phyloP scores from a whole-genome alignment of 2,888 invertebrate genomes.

The Vanessa cardui region DNA sequence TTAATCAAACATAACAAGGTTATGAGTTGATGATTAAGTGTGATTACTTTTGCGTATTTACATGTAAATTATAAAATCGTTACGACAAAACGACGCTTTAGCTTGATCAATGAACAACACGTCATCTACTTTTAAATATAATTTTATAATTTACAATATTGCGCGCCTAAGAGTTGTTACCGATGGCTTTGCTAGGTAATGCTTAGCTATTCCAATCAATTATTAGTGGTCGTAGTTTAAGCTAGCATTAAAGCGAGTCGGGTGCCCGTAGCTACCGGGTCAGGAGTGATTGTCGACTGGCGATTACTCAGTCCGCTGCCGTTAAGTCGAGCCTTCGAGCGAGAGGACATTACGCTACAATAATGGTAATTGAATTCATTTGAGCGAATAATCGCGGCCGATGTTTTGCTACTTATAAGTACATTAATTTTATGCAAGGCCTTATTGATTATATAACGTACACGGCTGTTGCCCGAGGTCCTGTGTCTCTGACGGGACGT shows the following conservation, averaged over 20 bases:
- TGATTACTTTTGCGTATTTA: slow-evolving; percentile 10
- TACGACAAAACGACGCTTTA: slow-evolving; percentile 5
- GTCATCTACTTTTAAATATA: background rate
- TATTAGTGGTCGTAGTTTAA: too few species aligned
- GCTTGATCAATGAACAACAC: background rate
- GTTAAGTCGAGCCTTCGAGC: background rate
- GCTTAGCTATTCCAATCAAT: too few species aligned
- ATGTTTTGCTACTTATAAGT: background rate
- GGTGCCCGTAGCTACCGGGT: too few species aligned
- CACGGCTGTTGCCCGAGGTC: too few species aligned
- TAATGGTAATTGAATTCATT: slow-evolving; percentile 2
- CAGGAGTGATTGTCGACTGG: too few species aligned
- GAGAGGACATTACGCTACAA: background rate
- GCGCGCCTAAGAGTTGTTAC: too few species aligned
- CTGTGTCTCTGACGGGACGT: too few species aligned
- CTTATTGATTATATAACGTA: too few species aligned
- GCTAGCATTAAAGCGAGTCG: too few species aligned
- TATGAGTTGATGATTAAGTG: slow-evolving; percentile 12
- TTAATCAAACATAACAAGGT: slow-evolving; percentile 20
- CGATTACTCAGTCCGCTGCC: background rate
- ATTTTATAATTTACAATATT: background rate
- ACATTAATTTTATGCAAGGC: background rate
- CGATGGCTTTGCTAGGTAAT: too few species aligned
- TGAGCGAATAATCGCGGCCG: background rate
- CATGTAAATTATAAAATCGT: slow-evolving; percentile 7